A percentile compares a stretch with the other conserved stretches of the same genome.
phyloP scores from a whole-genome alignment of 1,140 invertebrate species.

The Sitobion miscanthi region DNA sequence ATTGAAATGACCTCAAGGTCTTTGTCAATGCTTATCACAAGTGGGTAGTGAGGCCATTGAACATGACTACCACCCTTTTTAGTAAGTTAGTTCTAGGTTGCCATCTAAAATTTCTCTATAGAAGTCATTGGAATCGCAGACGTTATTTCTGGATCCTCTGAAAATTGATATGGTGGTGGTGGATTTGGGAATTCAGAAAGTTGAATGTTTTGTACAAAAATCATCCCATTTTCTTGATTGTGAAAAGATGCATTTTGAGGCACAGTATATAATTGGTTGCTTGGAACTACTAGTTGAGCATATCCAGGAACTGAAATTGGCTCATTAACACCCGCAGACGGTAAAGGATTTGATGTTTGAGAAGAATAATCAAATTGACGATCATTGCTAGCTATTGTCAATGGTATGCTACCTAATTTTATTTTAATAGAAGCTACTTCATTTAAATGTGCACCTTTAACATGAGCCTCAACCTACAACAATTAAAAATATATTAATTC shows the following conservation, averaged over 20 bases:
- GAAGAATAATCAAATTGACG: background rate
- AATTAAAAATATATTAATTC: background rate
- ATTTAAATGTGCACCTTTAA: background rate
- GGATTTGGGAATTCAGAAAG: background rate
- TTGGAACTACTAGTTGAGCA: background rate
- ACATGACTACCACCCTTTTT: too few species aligned
- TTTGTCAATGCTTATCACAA: too few species aligned
- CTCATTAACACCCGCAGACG: background rate
- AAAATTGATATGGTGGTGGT: background rate
- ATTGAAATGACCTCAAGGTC: too few species aligned
- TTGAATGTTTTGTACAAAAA: background rate
- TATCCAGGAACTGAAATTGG: background rate
- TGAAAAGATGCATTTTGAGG: background rate
- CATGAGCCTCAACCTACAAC: slow-evolving; percentile 22
- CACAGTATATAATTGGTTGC: background rate
- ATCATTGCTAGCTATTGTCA: background rate
- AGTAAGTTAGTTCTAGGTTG: too few species aligned
- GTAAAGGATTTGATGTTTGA: background rate
- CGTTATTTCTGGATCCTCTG: background rate
- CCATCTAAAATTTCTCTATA: background rate
- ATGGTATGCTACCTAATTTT: background rate
- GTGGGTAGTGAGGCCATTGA: too few species aligned
- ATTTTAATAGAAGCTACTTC: background rate
- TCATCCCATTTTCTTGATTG: background rate
- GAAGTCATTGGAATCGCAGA: background rate